Conservation (phyloP, 2,113 vertebrate genomes). For the Montifringilla adamsi region DNA sequence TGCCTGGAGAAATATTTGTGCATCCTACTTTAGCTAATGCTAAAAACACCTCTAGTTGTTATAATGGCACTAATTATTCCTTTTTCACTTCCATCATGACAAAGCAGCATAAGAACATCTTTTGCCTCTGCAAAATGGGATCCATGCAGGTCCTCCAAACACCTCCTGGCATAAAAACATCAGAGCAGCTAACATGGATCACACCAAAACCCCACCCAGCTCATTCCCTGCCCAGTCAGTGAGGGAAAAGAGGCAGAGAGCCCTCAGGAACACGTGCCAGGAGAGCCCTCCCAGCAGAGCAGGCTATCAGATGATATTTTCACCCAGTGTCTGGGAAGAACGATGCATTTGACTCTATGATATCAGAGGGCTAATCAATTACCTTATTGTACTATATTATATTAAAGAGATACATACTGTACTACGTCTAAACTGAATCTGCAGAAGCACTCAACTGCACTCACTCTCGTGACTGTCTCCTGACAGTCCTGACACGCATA, state of each 20-base stretch:
- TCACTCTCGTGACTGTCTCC: too few relatives aligned
- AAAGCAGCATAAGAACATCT: not conserved
- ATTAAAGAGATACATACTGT: too few relatives aligned
- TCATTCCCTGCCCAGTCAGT: not conserved
- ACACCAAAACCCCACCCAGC: not conserved
- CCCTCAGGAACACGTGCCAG: fast-evolving
- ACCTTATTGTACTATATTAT: too few relatives aligned
- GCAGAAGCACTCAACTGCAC: too few relatives aligned
- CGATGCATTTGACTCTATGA: too few relatives aligned
- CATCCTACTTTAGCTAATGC: not conserved
- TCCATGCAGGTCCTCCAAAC: not conserved
- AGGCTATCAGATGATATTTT: too few relatives aligned
- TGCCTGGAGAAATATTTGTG: not conserved
- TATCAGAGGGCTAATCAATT: too few relatives aligned
- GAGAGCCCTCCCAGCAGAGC: not conserved
- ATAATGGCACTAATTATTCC: not conserved
- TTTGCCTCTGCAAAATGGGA: not conserved
- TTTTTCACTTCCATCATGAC: not conserved
- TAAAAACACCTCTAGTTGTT: not conserved
- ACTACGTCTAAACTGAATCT: too few relatives aligned
- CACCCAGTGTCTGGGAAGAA: too few relatives aligned
- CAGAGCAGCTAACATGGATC: not conserved
- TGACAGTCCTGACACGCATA: too few relatives aligned
- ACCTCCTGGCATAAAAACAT: not conserved
- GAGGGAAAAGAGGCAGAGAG: not conserved